Evolutionary conservation across 2,797 vertebrate species (phyloP).

Genomic region (Hoplostethus atlanticus): DNA sequence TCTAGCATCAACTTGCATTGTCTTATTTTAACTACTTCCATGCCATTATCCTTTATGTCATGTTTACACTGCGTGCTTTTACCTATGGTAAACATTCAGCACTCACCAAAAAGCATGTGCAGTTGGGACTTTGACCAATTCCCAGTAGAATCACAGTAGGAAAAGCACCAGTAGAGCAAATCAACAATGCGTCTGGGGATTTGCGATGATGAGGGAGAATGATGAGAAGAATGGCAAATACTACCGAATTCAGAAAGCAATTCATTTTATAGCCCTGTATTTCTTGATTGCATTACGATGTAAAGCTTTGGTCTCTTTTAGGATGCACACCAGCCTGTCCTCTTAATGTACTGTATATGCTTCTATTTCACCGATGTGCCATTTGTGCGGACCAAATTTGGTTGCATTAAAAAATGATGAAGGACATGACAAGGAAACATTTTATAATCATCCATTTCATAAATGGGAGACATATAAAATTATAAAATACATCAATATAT

Average conservation of each 20-base stretch:
- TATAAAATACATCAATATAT: not conserved
- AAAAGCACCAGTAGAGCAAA: no score
- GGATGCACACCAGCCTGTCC: no score
- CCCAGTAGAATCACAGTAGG: no score
- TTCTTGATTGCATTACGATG: not conserved
- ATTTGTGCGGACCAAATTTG: not conserved
- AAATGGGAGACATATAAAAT: not conserved
- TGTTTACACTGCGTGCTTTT: no score
- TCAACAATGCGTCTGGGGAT: no score
- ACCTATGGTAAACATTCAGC: no score
- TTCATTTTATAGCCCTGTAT: not conserved
- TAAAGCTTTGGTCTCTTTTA: not conserved
- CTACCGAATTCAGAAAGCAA: not conserved
- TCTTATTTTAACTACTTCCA: no score
- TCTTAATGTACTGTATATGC: no score
- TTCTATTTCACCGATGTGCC: not conserved
- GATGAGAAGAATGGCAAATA: not conserved
- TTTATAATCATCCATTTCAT: not conserved
- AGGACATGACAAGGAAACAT: not conserved
- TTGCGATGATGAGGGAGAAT: not conserved
- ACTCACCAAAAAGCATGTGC: no score
- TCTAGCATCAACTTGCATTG: no score
- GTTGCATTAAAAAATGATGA: not conserved
- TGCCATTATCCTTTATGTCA: no score
- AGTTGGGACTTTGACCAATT: no score